These are phyloP conservation scores for Epistrophe eligans DNA, from an alignment of 2,888 invertebrate genomes.

Conservation along the genomic window DNA sequence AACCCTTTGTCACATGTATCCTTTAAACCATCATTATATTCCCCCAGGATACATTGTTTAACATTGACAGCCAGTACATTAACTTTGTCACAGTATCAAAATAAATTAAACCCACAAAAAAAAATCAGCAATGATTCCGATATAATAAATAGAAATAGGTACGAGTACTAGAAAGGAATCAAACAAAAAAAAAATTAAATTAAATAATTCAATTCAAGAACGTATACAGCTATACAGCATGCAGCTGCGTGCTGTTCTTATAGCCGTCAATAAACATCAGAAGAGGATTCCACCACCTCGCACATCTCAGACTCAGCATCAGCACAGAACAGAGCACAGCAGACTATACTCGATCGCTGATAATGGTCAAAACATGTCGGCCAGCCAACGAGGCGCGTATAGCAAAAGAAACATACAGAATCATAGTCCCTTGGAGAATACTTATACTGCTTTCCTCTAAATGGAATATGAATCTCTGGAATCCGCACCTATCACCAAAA, in stretches of 20 bases:
- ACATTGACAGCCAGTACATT: conserved; percentile 41
- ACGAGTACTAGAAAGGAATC: background rate
- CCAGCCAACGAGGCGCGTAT: conserved; percentile 63
- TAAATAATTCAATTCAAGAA: conserved; percentile 53
- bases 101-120: conserved; percentile 44
- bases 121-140: conserved; percentile 1
- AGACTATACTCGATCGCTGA: conserved; percentile 16
- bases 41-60: conserved; percentile 51
- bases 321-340: no score
- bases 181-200: conserved; percentile 14
- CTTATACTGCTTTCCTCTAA: conserved; percentile 52
- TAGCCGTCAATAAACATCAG: conserved; percentile 24
- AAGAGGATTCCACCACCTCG: conserved; percentile 45
- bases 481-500: conserved; percentile 74
- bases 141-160: conserved; percentile 4
- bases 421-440: conserved; percentile 64
- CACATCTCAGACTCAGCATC: background rate
- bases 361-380: conserved; percentile 69
- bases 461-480: conserved; percentile 70
- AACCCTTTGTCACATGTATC: conserved; percentile 1
- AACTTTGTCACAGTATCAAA: conserved; percentile 48
- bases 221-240: conserved; percentile 8
- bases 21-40: conserved; percentile 18
- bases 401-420: conserved; percentile 50
- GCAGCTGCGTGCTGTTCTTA: conserved; percentile 48